Evolutionary conservation across 2,113 vertebrate species (phyloP).

Genomic region (Hiodon alosoides): DNA sequence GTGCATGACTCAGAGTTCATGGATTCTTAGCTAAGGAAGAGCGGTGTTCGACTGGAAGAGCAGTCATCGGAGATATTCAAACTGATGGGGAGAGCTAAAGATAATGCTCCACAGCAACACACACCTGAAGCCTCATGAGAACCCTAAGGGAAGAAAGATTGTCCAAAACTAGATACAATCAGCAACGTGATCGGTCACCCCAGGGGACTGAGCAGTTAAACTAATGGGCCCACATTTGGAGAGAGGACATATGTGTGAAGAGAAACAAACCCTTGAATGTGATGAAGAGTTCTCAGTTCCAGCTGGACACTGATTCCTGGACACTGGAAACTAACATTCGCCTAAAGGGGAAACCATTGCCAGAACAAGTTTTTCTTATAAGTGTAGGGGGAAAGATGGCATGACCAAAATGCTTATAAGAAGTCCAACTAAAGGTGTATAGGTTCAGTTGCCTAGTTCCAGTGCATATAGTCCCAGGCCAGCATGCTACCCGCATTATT

Average conservation of each 20-base stretch:
- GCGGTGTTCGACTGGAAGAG: slow-evolving; percentile 8
- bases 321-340: too few species aligned
- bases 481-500: background rate
- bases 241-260: slow-evolving; percentile 10
- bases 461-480: background rate
- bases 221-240: slow-evolving; percentile 7
- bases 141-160: slow-evolving; percentile 14
- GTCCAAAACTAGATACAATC: slow-evolving; percentile 13
- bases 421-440: slow-evolving; percentile 2
- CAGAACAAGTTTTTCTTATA: slow-evolving; percentile 22
- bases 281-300: background rate
- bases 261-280: slow-evolving; percentile 16
- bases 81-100: slow-evolving; percentile 21
- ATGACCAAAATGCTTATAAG: slow-evolving; percentile 23
- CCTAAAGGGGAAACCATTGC: too few species aligned
- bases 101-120: slow-evolving; percentile 21
- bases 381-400: slow-evolving; percentile 31
- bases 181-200: slow-evolving; percentile 10
- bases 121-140: background rate
- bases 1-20: slow-evolving; percentile 28
- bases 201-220: slow-evolving; percentile 1
- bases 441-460: slow-evolving; percentile 15
- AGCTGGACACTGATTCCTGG: slow-evolving; percentile 21
- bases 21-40: slow-evolving; percentile 26
- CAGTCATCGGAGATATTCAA: slow-evolving; percentile 22